A percentile compares a stretch with the other conserved stretches of the same genome.
Evolutionary conservation across 2,113 vertebrate genomes (phyloP).

Genomic region (Pelecanus crispus): DNA sequence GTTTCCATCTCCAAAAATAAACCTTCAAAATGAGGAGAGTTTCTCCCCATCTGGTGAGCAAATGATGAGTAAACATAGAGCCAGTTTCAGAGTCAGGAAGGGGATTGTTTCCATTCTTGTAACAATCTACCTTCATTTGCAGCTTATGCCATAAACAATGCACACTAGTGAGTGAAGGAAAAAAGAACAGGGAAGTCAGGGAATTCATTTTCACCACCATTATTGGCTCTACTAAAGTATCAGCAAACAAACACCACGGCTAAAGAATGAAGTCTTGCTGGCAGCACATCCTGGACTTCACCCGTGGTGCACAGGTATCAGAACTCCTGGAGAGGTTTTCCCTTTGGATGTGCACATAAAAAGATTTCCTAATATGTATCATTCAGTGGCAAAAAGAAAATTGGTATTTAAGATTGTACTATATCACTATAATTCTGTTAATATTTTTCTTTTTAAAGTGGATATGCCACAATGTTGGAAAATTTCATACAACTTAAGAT

Average conservation of each 20-base stretch:
- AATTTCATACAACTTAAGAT: background rate
- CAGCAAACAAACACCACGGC: background rate
- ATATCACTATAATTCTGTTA: background rate
- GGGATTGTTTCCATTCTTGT: background rate
- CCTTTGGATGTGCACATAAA: fast-evolving
- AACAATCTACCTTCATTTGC: background rate
- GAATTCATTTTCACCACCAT: background rate
- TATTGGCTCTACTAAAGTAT: background rate
- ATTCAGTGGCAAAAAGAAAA: background rate
- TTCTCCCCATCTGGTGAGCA: fast-evolving
- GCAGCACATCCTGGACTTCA: background rate
- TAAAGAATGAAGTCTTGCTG: background rate
- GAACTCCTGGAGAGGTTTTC: background rate
- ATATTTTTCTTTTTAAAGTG: background rate
- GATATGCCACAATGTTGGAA: background rate
- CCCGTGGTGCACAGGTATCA: background rate
- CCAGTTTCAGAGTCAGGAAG: background rate
- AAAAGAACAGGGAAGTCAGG: background rate
- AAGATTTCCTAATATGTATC: background rate
- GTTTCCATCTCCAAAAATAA: background rate
- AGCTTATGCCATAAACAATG: background rate
- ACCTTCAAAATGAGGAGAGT: background rate
- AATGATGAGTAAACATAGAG: background rate
- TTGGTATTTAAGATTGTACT: background rate
- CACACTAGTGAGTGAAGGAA: background rate